Percentiles rank a stretch among this genome's conserved stretches.
Evolutionary conservation across 2,888 invertebrate genomes (phyloP).

Genomic region (Boloria euphrosyne): DNA sequence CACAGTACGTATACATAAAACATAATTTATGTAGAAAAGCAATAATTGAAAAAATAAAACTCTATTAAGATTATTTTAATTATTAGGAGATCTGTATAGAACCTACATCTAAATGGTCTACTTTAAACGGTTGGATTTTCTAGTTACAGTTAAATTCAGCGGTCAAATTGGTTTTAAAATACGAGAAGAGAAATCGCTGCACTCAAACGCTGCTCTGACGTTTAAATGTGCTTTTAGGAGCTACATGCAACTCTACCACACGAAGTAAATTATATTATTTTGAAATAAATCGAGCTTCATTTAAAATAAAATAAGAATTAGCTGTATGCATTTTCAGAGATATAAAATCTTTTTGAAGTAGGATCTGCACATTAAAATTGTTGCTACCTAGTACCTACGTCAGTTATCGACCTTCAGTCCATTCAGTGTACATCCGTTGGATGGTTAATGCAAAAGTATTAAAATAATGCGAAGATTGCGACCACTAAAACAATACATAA

Average conservation of each 20-base stretch:
- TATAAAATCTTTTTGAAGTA: too few relatives aligned
- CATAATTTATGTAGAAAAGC: too few relatives aligned
- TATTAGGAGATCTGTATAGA: not conserved
- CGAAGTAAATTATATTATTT: constrained; percentile 23
- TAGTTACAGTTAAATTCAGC: constrained; percentile 30
- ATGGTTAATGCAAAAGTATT: too few relatives aligned
- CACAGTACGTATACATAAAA: not conserved
- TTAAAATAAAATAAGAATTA: too few relatives aligned
- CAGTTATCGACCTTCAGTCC: too few relatives aligned
- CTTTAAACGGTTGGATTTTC: constrained; percentile 14
- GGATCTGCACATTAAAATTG: too few relatives aligned
- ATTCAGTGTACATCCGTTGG: too few relatives aligned
- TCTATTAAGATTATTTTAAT: not conserved
- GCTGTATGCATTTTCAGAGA: too few relatives aligned
- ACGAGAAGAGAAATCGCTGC: constrained; percentile 31
- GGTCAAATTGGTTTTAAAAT: constrained; percentile 33
- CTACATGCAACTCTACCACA: constrained; percentile 17
- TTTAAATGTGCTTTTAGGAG: constrained; percentile 32
- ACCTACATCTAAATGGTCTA: not conserved
- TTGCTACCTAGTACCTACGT: too few relatives aligned
- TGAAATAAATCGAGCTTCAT: constrained; percentile 1
- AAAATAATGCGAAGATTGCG: too few relatives aligned
- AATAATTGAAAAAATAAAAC: too few relatives aligned
- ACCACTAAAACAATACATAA: too few relatives aligned
- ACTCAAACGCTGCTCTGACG: constrained; percentile 27